A percentile compares a stretch with the other conserved stretches of the same genome.
Evolutionary conservation across 2,888 invertebrate genomes (phyloP).

Genomic region (Carcina quercana): DNA sequence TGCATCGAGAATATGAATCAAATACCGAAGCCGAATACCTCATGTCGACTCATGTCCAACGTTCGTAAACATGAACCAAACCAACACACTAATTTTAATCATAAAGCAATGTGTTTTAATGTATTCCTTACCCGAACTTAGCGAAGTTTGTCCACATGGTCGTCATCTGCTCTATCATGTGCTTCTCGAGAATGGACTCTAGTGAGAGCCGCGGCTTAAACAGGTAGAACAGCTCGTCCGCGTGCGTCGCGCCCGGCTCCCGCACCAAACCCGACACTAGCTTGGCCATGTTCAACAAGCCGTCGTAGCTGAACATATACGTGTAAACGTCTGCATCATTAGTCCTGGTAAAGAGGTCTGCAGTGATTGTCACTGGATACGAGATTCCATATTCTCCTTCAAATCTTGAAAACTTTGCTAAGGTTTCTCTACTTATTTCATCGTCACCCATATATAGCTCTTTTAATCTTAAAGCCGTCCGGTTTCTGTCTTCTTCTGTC

Average conservation of each 20-base stretch:
- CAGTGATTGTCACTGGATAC: conserved; percentile 41
- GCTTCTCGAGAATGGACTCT: conserved; percentile 30
- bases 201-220: conserved; percentile 39
- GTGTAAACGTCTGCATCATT: conserved; percentile 35
- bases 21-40: no score
- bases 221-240: conserved; percentile 62
- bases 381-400: conserved; percentile 52
- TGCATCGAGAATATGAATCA: no score
- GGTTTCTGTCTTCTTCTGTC: conserved; percentile 27
- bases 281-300: conserved; percentile 53
- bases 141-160: conserved; percentile 62
- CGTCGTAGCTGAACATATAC: conserved; percentile 50
- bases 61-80: no score
- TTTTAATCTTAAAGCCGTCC: conserved; percentile 34
- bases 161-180: conserved; percentile 40
- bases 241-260: conserved; percentile 56
- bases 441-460: conserved; percentile 57
- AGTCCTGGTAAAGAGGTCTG: conserved; percentile 35
- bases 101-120: conserved; percentile 11
- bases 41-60: no score
- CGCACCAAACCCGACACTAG: conserved; percentile 30
- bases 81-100: no score
- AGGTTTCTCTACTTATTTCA: conserved; percentile 39
- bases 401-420: conserved; percentile 43
- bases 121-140: conserved; percentile 43